Conservation (phyloP, 2,113 vertebrate genomes). For the Rhinoderma darwinii region DNA sequence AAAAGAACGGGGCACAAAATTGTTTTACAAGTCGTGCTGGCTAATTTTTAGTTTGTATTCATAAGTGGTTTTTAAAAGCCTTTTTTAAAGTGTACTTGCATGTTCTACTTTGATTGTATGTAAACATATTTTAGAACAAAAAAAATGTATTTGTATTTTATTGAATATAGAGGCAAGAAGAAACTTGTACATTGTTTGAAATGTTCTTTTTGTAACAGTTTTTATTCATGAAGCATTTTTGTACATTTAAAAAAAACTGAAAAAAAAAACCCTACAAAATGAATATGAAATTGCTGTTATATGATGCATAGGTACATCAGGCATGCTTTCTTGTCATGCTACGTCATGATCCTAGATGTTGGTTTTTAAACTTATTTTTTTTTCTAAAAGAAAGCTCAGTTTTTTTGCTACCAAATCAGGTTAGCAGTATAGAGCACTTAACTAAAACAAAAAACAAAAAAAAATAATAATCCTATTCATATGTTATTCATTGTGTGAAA, state of each 20-base stretch:
- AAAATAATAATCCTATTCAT: constrained; percentile 97
- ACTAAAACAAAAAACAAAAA: constrained; percentile 84
- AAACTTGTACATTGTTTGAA: constrained; percentile 99
- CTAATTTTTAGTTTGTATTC: constrained; percentile 99
- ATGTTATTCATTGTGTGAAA: constrained; percentile 99
- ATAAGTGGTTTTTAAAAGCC: constrained; percentile 97
- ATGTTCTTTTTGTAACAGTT: constrained; percentile 99
- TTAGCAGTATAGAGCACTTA: constrained; percentile 98
- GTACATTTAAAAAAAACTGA: constrained; percentile 85
- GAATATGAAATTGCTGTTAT: constrained; percentile 83
- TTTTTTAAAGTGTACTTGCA: constrained; percentile 97
- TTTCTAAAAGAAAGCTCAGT: constrained; percentile 95
- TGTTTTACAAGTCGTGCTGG: constrained; percentile 89
- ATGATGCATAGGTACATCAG: constrained; percentile 86
- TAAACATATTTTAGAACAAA: constrained; percentile 99
- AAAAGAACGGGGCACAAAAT: constrained; percentile 90
- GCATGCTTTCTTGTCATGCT: constrained; percentile 98
- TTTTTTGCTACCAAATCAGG: constrained; percentile 95
- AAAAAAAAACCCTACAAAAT: constrained; percentile 62
- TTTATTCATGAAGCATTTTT: constrained; percentile 99
- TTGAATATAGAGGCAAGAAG: constrained; percentile 94
- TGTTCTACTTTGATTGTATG: constrained; percentile 99
- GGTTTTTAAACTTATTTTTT: constrained; percentile 86
- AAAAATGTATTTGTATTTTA: constrained; percentile 96
- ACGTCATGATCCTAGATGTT: constrained; percentile 98